A percentile compares a stretch with the other conserved stretches of the same genome.
phyloP scores from a whole-genome alignment of 1,140 invertebrate species.

The Dendroctonus ponderosae region DNA sequence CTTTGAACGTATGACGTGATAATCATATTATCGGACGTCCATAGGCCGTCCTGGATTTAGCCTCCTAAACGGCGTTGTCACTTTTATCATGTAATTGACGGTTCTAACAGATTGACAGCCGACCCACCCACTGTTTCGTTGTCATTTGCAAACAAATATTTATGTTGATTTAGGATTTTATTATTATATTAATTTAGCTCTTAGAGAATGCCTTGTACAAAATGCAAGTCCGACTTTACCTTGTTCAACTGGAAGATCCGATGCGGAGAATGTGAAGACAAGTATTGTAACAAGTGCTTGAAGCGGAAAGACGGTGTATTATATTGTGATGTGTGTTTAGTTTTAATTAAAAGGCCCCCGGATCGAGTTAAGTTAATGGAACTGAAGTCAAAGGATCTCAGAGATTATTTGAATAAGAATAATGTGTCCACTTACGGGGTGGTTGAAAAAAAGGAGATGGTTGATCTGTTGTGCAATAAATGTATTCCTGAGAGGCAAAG shows the following conservation, averaged over 20 bases:
- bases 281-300: constrained; percentile 46
- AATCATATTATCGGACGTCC: too few relatives aligned
- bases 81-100: too few relatives aligned
- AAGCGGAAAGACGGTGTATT: constrained; percentile 44
- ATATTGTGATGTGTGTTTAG: constrained; percentile 47
- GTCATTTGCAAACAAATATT: too few relatives aligned
- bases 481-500: constrained; percentile 45
- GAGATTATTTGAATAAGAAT: constrained; percentile 48
- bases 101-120: too few relatives aligned
- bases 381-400: constrained; percentile 49
- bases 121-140: too few relatives aligned
- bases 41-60: too few relatives aligned
- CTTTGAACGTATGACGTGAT: too few relatives aligned
- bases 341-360: constrained; percentile 46
- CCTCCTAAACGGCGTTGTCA: too few relatives aligned
- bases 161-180: too few relatives aligned
- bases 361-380: constrained; percentile 47
- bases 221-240: constrained; percentile 45
- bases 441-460: constrained; percentile 48
- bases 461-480: constrained; percentile 45
- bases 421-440: constrained; percentile 48
- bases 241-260: constrained; percentile 46
- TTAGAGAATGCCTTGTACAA: constrained; percentile 43
- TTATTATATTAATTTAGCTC: too few relatives aligned
- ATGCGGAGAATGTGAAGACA: constrained; percentile 44